phyloP scores from a whole-genome alignment of 1,140 invertebrate species.

The Lamellibrachia luymesi region DNA sequence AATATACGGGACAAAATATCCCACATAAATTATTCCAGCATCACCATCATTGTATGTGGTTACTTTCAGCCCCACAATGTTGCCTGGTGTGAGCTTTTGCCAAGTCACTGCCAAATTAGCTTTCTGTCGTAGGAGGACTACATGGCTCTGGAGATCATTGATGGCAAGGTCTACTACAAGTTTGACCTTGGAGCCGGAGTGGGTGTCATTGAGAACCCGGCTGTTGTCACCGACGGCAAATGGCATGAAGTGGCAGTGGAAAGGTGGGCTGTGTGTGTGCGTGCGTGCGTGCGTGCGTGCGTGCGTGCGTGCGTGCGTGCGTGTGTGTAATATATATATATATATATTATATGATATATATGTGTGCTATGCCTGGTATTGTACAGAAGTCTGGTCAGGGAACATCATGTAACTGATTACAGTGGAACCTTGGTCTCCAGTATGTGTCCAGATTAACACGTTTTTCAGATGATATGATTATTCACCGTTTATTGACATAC shows the following conservation, averaged over 20 bases:
- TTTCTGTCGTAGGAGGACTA: slow-evolving; percentile 74
- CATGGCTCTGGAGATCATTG: slow-evolving; percentile 85
- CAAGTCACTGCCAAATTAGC: slow-evolving; percentile 15
- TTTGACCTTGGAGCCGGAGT: slow-evolving; percentile 86
- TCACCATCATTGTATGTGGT: neutral
- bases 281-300: neutral
- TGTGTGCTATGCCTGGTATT: neutral
- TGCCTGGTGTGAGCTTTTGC: neutral
- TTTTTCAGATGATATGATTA: neutral
- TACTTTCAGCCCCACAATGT: neutral
- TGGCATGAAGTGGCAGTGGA: slow-evolving; percentile 91
- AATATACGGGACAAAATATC: neutral
- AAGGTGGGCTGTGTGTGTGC: slow-evolving; percentile 61
- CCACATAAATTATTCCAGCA: neutral
- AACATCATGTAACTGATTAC: neutral
- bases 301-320: neutral
- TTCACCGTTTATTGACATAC: neutral
- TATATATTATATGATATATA: neutral
- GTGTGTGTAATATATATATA: too few relatives aligned
- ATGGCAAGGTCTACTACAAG: slow-evolving; percentile 81
- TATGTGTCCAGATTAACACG: too few relatives aligned
- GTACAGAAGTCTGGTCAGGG: neutral
- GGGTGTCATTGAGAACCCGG: slow-evolving; percentile 67
- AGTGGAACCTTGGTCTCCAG: too few relatives aligned
- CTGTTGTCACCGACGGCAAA: slow-evolving; percentile 64